phyloP scores from a whole-genome alignment of 2,797 vertebrate genomes.

The Cossypha polioptera region DNA sequence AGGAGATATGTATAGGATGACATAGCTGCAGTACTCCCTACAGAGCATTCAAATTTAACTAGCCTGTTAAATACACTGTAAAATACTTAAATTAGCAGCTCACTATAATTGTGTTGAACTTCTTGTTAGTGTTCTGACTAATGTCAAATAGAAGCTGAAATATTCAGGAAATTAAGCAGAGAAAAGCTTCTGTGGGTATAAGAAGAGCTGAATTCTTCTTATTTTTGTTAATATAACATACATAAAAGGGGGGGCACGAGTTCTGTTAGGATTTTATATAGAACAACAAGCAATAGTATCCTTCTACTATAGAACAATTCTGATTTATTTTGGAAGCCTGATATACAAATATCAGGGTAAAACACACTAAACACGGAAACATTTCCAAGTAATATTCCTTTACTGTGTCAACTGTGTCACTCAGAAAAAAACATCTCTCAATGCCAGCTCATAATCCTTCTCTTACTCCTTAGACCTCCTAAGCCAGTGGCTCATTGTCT shows the following conservation, averaged over 20 bases:
- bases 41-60: background rate
- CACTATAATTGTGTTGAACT: background rate
- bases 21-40: background rate
- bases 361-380: background rate
- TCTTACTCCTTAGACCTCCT: background rate
- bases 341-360: background rate
- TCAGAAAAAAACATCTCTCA: background rate
- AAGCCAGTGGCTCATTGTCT: background rate
- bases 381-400: background rate
- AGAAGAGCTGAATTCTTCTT: background rate
- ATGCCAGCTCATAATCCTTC: background rate
- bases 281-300: background rate
- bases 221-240: background rate
- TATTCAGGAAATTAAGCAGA: background rate
- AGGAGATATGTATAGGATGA: background rate
- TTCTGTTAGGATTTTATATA: background rate
- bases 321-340: background rate
- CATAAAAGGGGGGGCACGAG: background rate
- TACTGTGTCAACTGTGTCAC: background rate
- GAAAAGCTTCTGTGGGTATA: background rate
- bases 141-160: background rate
- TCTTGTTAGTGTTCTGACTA: background rate
- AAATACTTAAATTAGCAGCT: background rate
- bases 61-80: background rate
- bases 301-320: background rate